A percentile compares a stretch with the other conserved stretches of the same genome.
These are phyloP conservation scores for Calvadosia cruxmelitensis DNA, from an alignment of 30 jellyfish, hydroid and myxozoan species.

Conservation along the genomic window DNA sequence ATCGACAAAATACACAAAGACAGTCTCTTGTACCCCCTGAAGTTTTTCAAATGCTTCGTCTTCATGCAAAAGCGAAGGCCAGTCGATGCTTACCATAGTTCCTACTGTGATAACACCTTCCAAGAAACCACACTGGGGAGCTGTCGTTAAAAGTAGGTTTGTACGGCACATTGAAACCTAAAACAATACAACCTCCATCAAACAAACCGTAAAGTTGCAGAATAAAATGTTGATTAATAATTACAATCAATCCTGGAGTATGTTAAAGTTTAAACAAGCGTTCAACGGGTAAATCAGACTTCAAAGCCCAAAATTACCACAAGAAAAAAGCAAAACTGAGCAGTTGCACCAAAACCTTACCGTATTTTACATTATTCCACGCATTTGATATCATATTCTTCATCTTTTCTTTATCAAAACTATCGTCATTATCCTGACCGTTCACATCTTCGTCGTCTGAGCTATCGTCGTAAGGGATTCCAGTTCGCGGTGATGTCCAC, in stretches of 20 bases:
- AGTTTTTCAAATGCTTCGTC: too few relatives aligned
- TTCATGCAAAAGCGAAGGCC: too few relatives aligned
- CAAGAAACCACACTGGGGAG: conserved; percentile 82
- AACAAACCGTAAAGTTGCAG: too few relatives aligned
- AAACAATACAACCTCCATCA: too few relatives aligned
- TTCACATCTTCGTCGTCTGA: conserved; percentile 17
- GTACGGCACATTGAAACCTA: conserved; percentile 83
- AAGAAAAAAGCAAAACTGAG: conserved; percentile 1
- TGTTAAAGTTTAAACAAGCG: too few relatives aligned
- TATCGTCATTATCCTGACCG: conserved; percentile 34
- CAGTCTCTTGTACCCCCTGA: too few relatives aligned
- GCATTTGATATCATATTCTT: conserved; percentile 53
- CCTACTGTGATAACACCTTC: conserved; percentile 72
- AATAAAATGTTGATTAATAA: too few relatives aligned
- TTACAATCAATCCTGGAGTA: too few relatives aligned
- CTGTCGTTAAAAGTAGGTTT: conserved; percentile 60
- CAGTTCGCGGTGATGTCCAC: neutral
- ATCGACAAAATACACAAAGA: too few relatives aligned
- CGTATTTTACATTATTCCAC: conserved; percentile 96
- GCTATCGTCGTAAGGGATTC: neutral
- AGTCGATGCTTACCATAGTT: conserved; percentile 30
- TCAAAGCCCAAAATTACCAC: too few relatives aligned
- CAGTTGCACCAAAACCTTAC: too few relatives aligned
- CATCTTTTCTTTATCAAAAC: conserved; percentile 35
- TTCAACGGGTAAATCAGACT: too few relatives aligned